Conservation (phyloP, 2,888 invertebrate species). For the Platyscelio sp. region DNA sequence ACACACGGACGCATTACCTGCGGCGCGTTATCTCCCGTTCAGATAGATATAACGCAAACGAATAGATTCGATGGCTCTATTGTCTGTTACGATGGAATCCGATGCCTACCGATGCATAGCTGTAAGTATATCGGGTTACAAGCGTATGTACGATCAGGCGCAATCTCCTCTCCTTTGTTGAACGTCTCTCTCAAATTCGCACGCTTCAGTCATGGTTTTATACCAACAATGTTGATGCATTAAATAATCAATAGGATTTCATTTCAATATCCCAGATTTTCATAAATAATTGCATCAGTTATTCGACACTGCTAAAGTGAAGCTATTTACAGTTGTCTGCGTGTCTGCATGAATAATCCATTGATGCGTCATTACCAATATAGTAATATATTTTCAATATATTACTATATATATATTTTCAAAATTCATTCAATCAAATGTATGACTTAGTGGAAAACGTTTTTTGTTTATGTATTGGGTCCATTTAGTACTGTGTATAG, state of each 20-base stretch:
- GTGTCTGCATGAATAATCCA: no score
- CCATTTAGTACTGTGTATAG: no score
- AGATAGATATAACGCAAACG: conserved; percentile 62
- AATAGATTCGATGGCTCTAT: conserved; percentile 66
- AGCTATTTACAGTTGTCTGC: no score
- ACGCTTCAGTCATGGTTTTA: conserved; percentile 46
- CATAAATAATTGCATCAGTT: conserved; percentile 41
- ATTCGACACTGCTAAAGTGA: conserved; percentile 1
- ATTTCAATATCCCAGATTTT: conserved; percentile 46
- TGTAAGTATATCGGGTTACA: conserved; percentile 63
- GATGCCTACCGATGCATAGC: conserved; percentile 43
- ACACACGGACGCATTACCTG: conserved; percentile 56
- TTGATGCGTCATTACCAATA: no score
- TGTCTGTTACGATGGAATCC: conserved; percentile 58
- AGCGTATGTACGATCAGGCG: conserved; percentile 53
- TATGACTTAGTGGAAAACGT: no score
- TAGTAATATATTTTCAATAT: no score
- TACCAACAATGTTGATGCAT: conserved; percentile 44
- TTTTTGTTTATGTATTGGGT: no score
- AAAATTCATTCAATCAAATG: no score
- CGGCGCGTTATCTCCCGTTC: conserved; percentile 59
- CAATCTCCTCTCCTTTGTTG: conserved; percentile 58
- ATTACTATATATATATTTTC: no score
- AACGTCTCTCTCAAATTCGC: conserved; percentile 42
- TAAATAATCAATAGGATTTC: conserved; percentile 40